Conservation (phyloP, 2,888 invertebrate genomes). For the Plebejus anna region DNA sequence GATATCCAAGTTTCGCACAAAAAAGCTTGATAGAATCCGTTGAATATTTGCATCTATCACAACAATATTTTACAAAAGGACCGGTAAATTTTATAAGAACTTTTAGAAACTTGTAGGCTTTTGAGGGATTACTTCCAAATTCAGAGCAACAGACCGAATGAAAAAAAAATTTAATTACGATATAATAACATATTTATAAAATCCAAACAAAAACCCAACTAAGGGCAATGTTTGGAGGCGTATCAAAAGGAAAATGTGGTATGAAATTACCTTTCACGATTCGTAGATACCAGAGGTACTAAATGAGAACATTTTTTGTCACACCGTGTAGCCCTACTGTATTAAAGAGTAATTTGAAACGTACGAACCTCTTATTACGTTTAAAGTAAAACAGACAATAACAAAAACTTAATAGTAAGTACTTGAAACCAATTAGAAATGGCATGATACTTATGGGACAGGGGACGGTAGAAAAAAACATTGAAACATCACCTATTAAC, state of each 20-base stretch:
- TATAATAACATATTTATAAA: constrained; percentile 6
- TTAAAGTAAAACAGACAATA: constrained; percentile 18
- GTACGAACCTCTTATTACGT: constrained; percentile 37
- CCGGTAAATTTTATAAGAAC: not conserved
- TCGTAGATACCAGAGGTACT: constrained; percentile 64
- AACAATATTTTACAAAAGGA: not conserved
- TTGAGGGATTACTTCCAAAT: not conserved
- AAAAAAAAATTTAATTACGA: not conserved
- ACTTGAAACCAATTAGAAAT: constrained; percentile 11
- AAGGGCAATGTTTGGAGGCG: constrained; percentile 68
- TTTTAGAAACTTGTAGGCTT: not conserved
- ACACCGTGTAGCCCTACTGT: constrained; percentile 40
- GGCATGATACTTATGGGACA: not conserved
- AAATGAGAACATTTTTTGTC: constrained; percentile 73
- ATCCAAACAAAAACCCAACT: constrained; percentile 33
- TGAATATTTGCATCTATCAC: constrained; percentile 1
- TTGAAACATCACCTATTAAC: no score
- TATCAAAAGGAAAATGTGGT: constrained; percentile 71
- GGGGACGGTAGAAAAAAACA: not conserved
- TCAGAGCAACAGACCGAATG: not conserved
- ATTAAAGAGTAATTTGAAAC: constrained; percentile 60
- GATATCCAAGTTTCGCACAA: not conserved
- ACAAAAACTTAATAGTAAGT: not conserved
- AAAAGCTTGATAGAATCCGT: constrained; percentile 6
- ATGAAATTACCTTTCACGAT: constrained; percentile 78